Evolutionary conservation across 2,888 invertebrate species (phyloP).

Genomic region (Phymatocera aterrima): DNA sequence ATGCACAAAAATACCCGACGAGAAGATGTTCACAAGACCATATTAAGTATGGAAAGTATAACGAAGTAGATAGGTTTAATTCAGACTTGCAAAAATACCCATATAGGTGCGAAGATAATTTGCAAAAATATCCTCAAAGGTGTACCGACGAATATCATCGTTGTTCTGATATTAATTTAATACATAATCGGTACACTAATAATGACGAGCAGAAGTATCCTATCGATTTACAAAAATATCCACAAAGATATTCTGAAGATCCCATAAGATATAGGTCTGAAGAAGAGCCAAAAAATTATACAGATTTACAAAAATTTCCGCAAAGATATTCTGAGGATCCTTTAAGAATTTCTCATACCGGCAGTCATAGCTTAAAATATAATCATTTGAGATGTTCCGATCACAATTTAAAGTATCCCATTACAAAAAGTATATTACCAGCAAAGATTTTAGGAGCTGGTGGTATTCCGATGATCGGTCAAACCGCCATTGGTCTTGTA

Average conservation of each 20-base stretch:
- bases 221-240: constrained; percentile 62
- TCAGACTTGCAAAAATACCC: constrained; percentile 64
- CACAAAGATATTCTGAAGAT: constrained; percentile 67
- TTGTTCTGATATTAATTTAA: constrained; percentile 69
- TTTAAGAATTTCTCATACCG: constrained; percentile 59
- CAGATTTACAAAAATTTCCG: constrained; percentile 68
- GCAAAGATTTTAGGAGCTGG: constrained; percentile 65
- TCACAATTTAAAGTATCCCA: constrained; percentile 64
- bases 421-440: constrained; percentile 64
- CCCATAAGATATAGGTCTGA: constrained; percentile 59
- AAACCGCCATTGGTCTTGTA: constrained; percentile 69
- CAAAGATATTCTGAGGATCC: constrained; percentile 69
- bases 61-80: constrained; percentile 53
- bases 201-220: constrained; percentile 61
- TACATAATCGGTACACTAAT: constrained; percentile 63
- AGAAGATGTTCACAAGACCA: constrained; percentile 62
- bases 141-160: constrained; percentile 71
- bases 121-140: constrained; percentile 70
- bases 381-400: constrained; percentile 67
- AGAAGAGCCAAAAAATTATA: constrained; percentile 56
- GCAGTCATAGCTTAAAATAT: constrained; percentile 63
- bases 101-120: constrained; percentile 68
- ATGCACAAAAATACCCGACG: constrained; percentile 61
- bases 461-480: constrained; percentile 69
- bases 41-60: constrained; percentile 55